Evolutionary conservation across 2,113 vertebrate genomes (phyloP).

Genomic region (Cyprinodon tularosa): DNA sequence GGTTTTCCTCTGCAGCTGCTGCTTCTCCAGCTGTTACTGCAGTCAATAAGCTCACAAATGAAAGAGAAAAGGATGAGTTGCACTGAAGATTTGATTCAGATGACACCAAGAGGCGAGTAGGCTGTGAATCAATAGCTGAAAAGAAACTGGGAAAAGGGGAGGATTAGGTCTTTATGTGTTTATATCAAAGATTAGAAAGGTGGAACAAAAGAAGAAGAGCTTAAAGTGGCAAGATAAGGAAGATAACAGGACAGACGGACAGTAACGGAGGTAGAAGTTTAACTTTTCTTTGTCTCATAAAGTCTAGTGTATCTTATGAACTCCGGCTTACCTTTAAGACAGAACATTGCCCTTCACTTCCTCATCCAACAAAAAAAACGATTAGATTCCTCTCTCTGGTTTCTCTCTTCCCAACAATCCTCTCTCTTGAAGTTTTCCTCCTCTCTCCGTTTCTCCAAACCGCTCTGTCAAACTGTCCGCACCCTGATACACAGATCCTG

Average conservation of each 20-base stretch:
- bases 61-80: constrained; percentile 13
- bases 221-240: constrained; percentile 42
- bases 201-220: constrained; percentile 45
- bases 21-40: constrained; percentile 63
- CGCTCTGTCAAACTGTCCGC: constrained; percentile 43
- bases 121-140: not conserved
- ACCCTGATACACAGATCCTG: constrained; percentile 44
- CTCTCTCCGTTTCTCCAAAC: constrained; percentile 18
- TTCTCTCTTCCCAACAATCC: constrained; percentile 23
- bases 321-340: constrained; percentile 73
- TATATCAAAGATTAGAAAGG: constrained; percentile 13
- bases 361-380: constrained; percentile 25
- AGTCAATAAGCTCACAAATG: constrained; percentile 19
- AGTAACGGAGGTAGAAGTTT: constrained; percentile 42
- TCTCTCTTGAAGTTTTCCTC: constrained; percentile 25
- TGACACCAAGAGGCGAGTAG: not conserved
- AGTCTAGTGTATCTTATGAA: constrained; percentile 20
- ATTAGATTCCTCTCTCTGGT: constrained; percentile 2
- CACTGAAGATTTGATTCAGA: not conserved
- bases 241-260: constrained; percentile 37
- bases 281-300: constrained; percentile 72
- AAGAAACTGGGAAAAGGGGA: not conserved
- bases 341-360: constrained; percentile 69
- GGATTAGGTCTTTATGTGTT: constrained; percentile 38
- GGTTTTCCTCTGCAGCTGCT: constrained; percentile 57